Percentiles rank a stretch among this genome's conserved stretches.
Evolutionary conservation across 2,797 vertebrate genomes (phyloP).

Genomic region (Linurgus olivaceus): DNA sequence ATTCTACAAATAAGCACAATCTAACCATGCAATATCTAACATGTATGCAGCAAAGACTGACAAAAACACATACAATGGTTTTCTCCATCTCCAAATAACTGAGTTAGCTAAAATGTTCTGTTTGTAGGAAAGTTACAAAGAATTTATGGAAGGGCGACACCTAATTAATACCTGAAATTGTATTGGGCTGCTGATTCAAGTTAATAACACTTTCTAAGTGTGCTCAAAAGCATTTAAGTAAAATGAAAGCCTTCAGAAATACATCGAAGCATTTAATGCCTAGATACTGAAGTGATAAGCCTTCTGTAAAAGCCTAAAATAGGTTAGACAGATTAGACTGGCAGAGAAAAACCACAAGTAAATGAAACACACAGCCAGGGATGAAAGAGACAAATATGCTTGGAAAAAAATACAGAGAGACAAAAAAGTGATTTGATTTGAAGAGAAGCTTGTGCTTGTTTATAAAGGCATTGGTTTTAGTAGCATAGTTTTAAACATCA

Average conservation of each 20-base stretch:
- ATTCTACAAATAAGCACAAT: neutral
- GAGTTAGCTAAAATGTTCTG: conserved; percentile 28
- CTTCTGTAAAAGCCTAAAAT: conserved; percentile 18
- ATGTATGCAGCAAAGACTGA: neutral
- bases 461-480: neutral
- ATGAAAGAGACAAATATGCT: neutral
- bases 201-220: conserved; percentile 57
- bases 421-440: neutral
- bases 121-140: conserved; percentile 5
- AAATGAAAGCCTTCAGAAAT: conserved; percentile 54
- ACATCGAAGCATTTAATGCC: conserved; percentile 32
- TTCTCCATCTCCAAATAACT: conserved; percentile 20
- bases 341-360: neutral
- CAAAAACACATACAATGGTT: neutral
- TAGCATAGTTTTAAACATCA: neutral
- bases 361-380: neutral
- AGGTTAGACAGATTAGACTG: conserved; percentile 41
- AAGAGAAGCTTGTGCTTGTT: neutral
- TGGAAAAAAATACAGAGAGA: neutral
- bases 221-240: conserved; percentile 45
- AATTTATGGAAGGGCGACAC: conserved; percentile 4
- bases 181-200: conserved; percentile 22
- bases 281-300: conserved; percentile 30
- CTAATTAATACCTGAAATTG: conserved; percentile 55
- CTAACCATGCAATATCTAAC: neutral